Conservation (phyloP, 2,888 invertebrate genomes). For the Ormyrus thymus region DNA sequence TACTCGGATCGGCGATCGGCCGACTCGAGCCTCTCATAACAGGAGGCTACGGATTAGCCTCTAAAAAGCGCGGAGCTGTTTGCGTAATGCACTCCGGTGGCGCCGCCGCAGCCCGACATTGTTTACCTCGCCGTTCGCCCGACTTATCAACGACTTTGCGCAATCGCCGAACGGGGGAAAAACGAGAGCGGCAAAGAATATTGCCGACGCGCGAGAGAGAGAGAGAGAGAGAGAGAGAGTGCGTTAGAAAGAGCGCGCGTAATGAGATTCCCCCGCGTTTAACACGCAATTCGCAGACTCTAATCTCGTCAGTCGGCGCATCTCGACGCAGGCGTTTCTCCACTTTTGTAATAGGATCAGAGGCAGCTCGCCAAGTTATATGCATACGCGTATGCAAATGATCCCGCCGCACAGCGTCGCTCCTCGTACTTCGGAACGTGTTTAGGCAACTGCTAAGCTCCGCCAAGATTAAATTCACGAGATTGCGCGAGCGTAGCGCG, state of each 20-base stretch:
- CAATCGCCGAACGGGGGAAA: no score
- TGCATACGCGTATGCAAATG: constrained; percentile 47
- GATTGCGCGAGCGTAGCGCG: background rate
- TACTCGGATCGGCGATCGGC: no score
- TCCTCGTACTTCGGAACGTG: constrained; percentile 22
- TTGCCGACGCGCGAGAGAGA: constrained; percentile 2
- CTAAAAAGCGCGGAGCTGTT: background rate
- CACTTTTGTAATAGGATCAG: constrained; percentile 34
- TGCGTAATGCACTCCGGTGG: constrained; percentile 2
- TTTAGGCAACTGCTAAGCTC: constrained; percentile 41
- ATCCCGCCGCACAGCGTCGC: background rate
- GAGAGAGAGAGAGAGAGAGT: background rate
- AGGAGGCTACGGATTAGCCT: no score
- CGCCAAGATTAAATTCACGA: constrained; percentile 33
- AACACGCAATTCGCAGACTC: constrained; percentile 12
- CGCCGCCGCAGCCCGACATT: background rate
- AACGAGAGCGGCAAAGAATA: no score
- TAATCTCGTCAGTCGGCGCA: constrained; percentile 23
- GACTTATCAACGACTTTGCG: no score
- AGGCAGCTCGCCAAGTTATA: constrained; percentile 20
- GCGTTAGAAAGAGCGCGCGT: background rate
- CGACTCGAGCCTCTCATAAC: no score
- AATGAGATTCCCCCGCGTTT: constrained; percentile 3
- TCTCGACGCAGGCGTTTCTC: constrained; percentile 9
- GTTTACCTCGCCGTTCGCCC: no score